phyloP scores from a whole-genome alignment of 2,797 vertebrate species.

The Muscicapa striata region DNA sequence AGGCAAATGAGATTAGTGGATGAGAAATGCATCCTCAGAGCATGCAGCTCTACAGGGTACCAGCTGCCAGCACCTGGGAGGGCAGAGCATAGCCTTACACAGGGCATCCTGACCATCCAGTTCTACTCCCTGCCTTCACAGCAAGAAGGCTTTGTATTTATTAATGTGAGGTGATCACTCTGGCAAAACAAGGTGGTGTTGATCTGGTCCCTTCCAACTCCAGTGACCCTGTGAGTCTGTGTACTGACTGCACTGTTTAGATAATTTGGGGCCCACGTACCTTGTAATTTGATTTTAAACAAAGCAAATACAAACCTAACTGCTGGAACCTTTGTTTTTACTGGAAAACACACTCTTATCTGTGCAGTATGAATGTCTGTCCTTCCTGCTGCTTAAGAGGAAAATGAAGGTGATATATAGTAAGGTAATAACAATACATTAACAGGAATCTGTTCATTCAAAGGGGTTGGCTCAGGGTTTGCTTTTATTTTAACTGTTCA shows the following conservation, averaged over 20 bases:
- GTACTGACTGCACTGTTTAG: background rate
- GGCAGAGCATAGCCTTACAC: background rate
- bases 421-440: constrained; percentile 23
- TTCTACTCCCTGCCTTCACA: background rate
- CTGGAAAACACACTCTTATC: constrained; percentile 28
- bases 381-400: constrained; percentile 37
- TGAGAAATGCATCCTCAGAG: background rate
- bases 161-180: background rate
- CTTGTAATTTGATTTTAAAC: constrained; percentile 39
- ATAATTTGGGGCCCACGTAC: background rate
- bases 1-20: background rate
- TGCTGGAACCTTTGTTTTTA: constrained; percentile 31
- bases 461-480: background rate
- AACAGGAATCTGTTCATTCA: constrained; percentile 11
- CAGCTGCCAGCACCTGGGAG: background rate
- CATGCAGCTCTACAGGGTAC: background rate
- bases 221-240: background rate
- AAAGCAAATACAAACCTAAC: constrained; percentile 16
- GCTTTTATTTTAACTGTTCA: constrained; percentile 28
- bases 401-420: constrained; percentile 45
- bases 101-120: background rate
- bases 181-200: background rate
- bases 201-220: background rate
- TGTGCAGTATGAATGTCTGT: constrained; percentile 13
- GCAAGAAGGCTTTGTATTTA: background rate